Evolutionary conservation across 2,797 vertebrate genomes (phyloP), one percentile per base, ranked within the genome.

Genomic region (Gobio occitaniae): DNA sequence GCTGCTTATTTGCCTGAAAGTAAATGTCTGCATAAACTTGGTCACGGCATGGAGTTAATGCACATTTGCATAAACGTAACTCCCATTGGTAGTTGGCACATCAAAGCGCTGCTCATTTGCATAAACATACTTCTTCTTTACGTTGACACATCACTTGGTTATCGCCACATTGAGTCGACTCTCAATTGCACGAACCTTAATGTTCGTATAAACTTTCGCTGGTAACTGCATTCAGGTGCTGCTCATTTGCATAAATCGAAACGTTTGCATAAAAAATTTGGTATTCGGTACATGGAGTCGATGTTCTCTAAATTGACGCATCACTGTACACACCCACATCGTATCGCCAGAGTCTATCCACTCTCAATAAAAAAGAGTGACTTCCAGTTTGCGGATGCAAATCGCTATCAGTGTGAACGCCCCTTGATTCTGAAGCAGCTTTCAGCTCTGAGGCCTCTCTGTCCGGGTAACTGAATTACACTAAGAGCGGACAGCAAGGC

Each of bases 371-470:
- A 78, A 61, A 61, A 15, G 2, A 44, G 15, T 44, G 75, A 78
- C 76, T 61, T 61, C 36, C 54, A 77, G 76, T 47, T 52, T 36
- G 11, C 9, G 5, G 7, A 32, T 25, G 19, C 63, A 80, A 50
- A 80, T 52, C 47, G 11, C 32, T 80, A 47, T 80, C 78, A 68
- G 78, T 69, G 78, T 80, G 78, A 80, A 80, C 2, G 1, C 78
- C 47, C 63, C 63, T 69, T 80, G 47, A 80, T 47, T 78, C 65
- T 78, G 65, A 78, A 15, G 59, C 83, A 87, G 87, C 83, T 86
- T 88, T 83, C 80, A 78, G 87, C 47, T 87, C 87, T 70, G 72
- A 81, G 80, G 83, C 76, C 63, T 87, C 72, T 80, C 84, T 87
- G 83, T 87, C 81, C 70, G 70, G 70, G 78, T 88, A 83, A 86